A percentile compares a stretch with the other conserved stretches of the same genome.
Conservation (phyloP, 2,113 vertebrate genomes). For the Tor tambroides region DNA sequence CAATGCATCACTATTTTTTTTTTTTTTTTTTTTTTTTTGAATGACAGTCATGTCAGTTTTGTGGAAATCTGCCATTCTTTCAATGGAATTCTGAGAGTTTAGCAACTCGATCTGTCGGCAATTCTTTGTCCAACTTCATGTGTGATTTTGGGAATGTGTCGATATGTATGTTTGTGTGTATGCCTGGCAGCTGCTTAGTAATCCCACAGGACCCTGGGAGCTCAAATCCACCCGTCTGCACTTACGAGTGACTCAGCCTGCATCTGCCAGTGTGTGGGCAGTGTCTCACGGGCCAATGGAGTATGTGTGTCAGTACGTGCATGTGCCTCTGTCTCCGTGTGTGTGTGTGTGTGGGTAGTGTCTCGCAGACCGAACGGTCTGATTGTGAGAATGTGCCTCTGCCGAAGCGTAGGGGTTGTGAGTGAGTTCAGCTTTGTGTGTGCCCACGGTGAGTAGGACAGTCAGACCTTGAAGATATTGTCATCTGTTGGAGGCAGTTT, state of each 20-base stretch:
- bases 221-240: constrained; percentile 43
- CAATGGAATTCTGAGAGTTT: too few relatives aligned
- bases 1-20: too few relatives aligned
- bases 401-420: constrained; percentile 29
- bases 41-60: not conserved
- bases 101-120: not conserved
- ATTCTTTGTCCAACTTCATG: constrained; percentile 15
- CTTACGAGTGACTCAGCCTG: constrained; percentile 52
- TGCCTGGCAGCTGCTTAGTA: constrained; percentile 51
- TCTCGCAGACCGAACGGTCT: not conserved
- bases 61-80: not conserved
- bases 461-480: not conserved
- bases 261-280: constrained; percentile 55
- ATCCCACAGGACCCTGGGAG: constrained; percentile 51
- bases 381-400: not conserved
- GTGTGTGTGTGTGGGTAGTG: constrained; percentile 35
- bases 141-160: constrained; percentile 10
- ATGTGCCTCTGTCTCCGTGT: not conserved
- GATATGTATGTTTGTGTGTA: constrained; percentile 20
- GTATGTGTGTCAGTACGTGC: constrained; percentile 37
- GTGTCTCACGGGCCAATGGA: constrained; percentile 47
- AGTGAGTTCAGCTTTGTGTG: constrained; percentile 22
- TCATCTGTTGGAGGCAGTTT: constrained; percentile 31
- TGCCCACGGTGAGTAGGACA: constrained; percentile 39
- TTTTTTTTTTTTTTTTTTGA: too few relatives aligned